Evolutionary conservation across 1,140 invertebrate species (phyloP).

Genomic region (Tigriopus japonicus): DNA sequence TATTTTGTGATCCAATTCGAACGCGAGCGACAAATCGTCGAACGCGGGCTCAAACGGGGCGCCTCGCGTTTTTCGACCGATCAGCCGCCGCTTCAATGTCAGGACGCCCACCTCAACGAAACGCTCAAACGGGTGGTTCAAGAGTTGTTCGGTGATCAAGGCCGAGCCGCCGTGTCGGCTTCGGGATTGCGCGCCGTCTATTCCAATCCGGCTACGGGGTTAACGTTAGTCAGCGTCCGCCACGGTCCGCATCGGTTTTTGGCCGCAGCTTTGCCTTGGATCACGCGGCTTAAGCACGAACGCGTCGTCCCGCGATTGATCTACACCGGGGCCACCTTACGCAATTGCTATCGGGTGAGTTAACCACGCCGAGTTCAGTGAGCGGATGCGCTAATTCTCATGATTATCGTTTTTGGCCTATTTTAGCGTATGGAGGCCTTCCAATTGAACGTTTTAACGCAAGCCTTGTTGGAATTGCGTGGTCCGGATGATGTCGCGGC

Average conservation of each 20-base stretch:
- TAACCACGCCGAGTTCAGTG: neutral
- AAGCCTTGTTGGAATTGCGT: too few relatives aligned
- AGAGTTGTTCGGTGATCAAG: neutral
- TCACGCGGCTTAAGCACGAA: neutral
- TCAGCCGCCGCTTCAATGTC: neutral
- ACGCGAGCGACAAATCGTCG: neutral
- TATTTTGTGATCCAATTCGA: neutral
- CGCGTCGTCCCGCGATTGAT: neutral
- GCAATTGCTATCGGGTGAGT: neutral
- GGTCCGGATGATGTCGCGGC: too few relatives aligned
- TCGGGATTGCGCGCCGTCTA: neutral
- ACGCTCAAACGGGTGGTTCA: neutral
- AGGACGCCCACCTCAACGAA: neutral
- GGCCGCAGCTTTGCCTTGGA: neutral
- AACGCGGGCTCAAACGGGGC: neutral
- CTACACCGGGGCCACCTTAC: slow-evolving; percentile 4
- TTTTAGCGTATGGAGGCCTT: too few relatives aligned
- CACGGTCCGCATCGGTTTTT: neutral
- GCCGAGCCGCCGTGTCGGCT: neutral
- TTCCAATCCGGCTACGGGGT: neutral
- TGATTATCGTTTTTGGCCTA: too few relatives aligned
- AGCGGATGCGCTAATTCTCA: too few relatives aligned
- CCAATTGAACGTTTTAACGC: too few relatives aligned
- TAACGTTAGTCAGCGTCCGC: neutral
- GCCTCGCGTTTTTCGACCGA: neutral